Conservation (phyloP, 2,888 invertebrate genomes). For the Tiphia femorata region DNA sequence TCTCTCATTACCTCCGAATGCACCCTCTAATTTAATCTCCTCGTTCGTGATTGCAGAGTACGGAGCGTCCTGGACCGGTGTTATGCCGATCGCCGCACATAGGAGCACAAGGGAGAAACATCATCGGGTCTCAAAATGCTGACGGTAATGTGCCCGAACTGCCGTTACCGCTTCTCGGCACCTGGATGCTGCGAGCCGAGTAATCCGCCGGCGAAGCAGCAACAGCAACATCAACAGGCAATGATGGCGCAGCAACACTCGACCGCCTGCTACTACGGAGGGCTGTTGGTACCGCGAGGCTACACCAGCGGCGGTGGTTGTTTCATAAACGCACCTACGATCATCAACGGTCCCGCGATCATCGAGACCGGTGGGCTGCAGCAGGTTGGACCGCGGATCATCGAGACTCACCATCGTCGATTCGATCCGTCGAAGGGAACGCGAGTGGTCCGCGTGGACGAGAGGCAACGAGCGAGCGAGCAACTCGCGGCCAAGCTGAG, state of each 20-base stretch:
- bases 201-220: too few species aligned
- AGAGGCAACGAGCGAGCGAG: too few species aligned
- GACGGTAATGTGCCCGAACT: constrained; percentile 79
- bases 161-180: constrained; percentile 75
- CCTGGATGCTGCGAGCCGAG: constrained; percentile 56
- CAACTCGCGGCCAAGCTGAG: too few species aligned
- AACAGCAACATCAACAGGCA: not conserved
- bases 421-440: not conserved
- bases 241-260: constrained; percentile 21
- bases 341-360: constrained; percentile 51
- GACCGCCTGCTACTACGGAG: constrained; percentile 37
- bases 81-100: constrained; percentile 25
- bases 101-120: constrained; percentile 1
- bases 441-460: not conserved
- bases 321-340: constrained; percentile 58
- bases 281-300: constrained; percentile 47
- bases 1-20: too few species aligned
- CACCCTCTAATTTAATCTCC: not conserved
- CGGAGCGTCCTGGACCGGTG: constrained; percentile 14
- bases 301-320: constrained; percentile 49
- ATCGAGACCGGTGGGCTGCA: constrained; percentile 33
- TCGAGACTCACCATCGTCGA: too few species aligned
- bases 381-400: not conserved
- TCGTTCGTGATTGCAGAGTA: constrained; percentile 18
- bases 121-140: constrained; percentile 49